Evolutionary conservation across 2,888 invertebrate genomes (phyloP), one percentile per base, ranked within the genome.

Genomic region (Caradrina kadenii): DNA sequence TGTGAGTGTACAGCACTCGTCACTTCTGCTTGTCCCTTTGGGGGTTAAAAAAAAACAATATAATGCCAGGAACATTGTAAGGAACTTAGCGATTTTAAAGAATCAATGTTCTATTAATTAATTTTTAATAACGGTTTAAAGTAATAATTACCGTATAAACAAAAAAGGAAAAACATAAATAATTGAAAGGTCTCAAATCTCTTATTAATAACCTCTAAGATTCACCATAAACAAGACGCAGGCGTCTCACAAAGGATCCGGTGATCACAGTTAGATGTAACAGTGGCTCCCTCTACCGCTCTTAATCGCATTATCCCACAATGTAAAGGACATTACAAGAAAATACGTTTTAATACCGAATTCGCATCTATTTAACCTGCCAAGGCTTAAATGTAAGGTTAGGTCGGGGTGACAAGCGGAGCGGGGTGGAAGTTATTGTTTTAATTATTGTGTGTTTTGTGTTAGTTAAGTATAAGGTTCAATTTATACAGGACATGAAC

Each of bases 361-460:
- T 85, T 83, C 82, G 79, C 84, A 81, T 85, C 73, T 85, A 83
- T 87, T 87, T 81, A 85, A 85, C 80, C 79, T 83, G 86, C 80
- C 82, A 69, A 31, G 73, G 75, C 63, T 87, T 84, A 76, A 66
- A 52, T 63, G 26, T 75, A 53, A 15, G 67, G 71, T 21, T 0
- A 21, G 31, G 54, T 48, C 22, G n/a, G 0, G 11, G 55, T 81
- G 59, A 11, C 6, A 45, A 48, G 55, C 52, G 74, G 31, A 50
- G 62, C 67, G 71, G 53, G 10, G 0, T 1, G 1, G 22, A 31
- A 54, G 68, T 60, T 55, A 22, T 22, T 53, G 54, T 42, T 54
- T 63, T 55, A 45, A 45, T 45, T 15, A 45, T 45, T 10, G 45
- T 45, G 17, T 39, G 39, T 39, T 39, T 11, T 11, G 10, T 39